These are phyloP conservation scores for Zaprionus vittiger DNA, from an alignment of 1,140 invertebrate genomes.

Conservation along the genomic window DNA sequence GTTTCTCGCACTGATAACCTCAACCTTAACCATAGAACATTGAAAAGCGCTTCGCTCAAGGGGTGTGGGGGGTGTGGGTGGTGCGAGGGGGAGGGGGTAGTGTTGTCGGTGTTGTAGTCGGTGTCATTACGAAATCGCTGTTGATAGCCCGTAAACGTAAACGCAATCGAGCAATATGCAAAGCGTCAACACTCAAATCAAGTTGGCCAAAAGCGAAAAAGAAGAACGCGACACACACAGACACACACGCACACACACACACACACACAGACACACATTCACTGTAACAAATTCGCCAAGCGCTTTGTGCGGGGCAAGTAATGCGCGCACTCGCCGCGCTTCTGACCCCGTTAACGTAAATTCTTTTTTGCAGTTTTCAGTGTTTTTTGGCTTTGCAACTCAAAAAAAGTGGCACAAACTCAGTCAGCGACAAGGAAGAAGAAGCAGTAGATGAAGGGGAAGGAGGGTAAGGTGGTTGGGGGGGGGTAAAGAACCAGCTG, in stretches of 20 bases:
- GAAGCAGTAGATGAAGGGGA: not conserved
- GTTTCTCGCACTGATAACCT: conserved; percentile 72
- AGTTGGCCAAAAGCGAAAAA: conserved; percentile 19
- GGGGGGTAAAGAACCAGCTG: conserved; percentile 22
- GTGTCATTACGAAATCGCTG: conserved; percentile 18
- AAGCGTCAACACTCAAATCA: not conserved
- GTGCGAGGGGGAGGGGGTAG: not conserved
- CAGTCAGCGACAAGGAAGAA: conserved; percentile 59
- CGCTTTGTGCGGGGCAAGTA: conserved; percentile 18
- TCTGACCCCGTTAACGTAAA: conserved; percentile 75
- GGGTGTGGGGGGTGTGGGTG: not conserved
- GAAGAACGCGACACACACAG: conserved; percentile 10
- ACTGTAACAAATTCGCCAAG: conserved; percentile 32
- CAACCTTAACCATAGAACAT: conserved; percentile 74
- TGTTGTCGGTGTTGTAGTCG: not conserved
- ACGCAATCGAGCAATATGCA: conserved; percentile 17
- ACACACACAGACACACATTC: conserved; percentile 7
- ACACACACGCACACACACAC: conserved; percentile 1
- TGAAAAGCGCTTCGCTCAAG: conserved; percentile 15
- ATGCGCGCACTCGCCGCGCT: conserved; percentile 33
- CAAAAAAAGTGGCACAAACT: conserved; percentile 78
- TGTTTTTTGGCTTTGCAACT: conserved; percentile 45
- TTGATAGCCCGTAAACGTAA: not conserved
- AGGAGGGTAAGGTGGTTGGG: not conserved
- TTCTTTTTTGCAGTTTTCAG: conserved; percentile 59